phyloP scores from a whole-genome alignment of 2,888 invertebrate genomes.

The Cylindroiulus punctatus region DNA sequence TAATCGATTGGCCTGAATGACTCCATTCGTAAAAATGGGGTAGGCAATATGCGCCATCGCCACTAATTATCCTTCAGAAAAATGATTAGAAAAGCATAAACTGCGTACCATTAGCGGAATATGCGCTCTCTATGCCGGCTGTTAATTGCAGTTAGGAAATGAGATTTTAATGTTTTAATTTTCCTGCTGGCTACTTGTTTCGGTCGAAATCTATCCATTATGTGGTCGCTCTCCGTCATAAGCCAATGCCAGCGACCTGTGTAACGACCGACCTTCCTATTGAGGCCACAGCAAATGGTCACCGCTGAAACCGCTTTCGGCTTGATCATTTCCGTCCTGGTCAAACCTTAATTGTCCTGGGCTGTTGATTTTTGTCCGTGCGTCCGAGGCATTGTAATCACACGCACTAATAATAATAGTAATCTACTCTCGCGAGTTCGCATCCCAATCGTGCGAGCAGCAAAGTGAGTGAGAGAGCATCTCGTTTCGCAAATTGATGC shows the following conservation, averaged over 20 bases:
- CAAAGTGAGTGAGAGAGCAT: not conserved
- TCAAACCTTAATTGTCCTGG: constrained; percentile 34
- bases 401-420: constrained; percentile 29
- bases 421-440: constrained; percentile 1
- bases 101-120: not conserved
- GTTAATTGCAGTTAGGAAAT: constrained; percentile 35
- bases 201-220: constrained; percentile 9
- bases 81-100: constrained; percentile 35
- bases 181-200: constrained; percentile 15
- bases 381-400: not conserved
- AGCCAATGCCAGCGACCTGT: not conserved
- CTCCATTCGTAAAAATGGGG: constrained; percentile 14
- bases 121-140: not conserved
- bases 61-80: not conserved
- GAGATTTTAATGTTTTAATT: constrained; percentile 45
- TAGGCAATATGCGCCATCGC: not conserved
- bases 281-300: constrained; percentile 31
- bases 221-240: not conserved
- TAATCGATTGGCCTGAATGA: constrained; percentile 8
- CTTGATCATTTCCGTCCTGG: constrained; percentile 43
- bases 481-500: constrained; percentile 4
- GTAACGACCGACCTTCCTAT: constrained; percentile 34
- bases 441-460: not conserved
- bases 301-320: constrained; percentile 42
- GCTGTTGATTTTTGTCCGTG: not conserved